These are phyloP conservation scores for Delphinus delphis DNA, from an alignment of 2,113 vertebrate genomes.

Conservation along the genomic window DNA sequence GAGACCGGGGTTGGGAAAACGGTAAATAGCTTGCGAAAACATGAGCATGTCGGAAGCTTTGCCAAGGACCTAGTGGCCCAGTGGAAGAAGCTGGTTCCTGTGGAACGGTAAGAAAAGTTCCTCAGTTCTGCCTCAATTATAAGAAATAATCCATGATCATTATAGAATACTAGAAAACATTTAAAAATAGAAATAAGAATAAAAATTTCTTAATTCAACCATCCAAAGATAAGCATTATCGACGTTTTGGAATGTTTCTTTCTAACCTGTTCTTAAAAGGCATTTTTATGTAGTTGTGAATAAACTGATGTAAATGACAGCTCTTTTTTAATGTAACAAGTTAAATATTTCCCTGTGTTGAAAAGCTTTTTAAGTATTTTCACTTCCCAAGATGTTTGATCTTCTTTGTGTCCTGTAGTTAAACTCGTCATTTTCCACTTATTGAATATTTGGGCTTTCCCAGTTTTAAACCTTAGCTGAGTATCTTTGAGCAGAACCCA, in stretches of 20 bases:
- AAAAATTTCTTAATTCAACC: neutral
- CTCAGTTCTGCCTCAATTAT: neutral
- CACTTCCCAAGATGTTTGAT: neutral
- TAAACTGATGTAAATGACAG: neutral
- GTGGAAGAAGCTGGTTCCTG: slow-evolving; percentile 97
- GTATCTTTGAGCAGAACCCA: neutral
- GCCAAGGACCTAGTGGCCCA: slow-evolving; percentile 94
- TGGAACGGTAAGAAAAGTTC: slow-evolving; percentile 87
- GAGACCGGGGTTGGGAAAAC: slow-evolving; percentile 97
- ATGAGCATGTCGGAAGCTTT: slow-evolving; percentile 90
- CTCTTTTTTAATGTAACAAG: neutral
- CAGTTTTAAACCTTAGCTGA: neutral
- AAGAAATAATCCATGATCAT: neutral
- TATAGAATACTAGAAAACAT: neutral
- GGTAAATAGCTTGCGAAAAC: slow-evolving; percentile 97
- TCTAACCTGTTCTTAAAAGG: neutral
- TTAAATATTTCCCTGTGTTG: neutral
- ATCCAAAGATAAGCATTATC: neutral
- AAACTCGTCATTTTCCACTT: neutral
- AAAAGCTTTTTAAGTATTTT: neutral
- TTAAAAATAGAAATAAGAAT: neutral
- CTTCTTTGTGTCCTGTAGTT: neutral
- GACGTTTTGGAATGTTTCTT: slow-evolving; percentile 14
- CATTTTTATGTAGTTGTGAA: neutral
- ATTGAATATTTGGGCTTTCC: neutral